A percentile compares a stretch with the other conserved stretches of the same genome.
phyloP scores from a whole-genome alignment of 2,797 vertebrate species.

The Peromyscus attwateri region DNA sequence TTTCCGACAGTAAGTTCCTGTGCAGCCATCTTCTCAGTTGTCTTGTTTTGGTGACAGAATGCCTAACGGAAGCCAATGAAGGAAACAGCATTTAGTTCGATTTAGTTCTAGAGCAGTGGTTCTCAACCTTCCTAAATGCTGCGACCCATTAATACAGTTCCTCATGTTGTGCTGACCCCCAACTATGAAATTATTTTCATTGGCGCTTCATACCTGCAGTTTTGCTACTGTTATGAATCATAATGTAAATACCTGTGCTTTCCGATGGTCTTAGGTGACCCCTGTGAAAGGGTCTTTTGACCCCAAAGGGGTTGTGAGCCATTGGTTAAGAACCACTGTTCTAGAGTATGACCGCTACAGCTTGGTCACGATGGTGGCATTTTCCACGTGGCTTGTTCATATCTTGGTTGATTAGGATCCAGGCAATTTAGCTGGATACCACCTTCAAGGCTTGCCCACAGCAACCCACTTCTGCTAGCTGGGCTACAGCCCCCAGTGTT shows the following conservation, averaged over 20 bases:
- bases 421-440: neutral
- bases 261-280: neutral
- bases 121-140: neutral
- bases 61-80: neutral
- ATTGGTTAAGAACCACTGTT: neutral
- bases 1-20: neutral
- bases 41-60: neutral
- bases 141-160: neutral
- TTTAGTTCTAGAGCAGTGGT: neutral
- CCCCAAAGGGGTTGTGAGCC: neutral
- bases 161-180: neutral
- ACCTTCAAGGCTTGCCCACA: neutral
- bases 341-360: no score
- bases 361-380: neutral
- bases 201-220: neutral
- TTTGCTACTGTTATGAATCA: neutral
- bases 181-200: neutral
- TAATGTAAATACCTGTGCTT: neutral
- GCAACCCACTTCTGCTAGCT: neutral
- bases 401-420: neutral
- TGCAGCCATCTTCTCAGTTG: neutral
- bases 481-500: neutral
- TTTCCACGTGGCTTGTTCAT: neutral
- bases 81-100: neutral
- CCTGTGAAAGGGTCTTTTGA: neutral